Percentiles rank a stretch among this genome's conserved stretches.
These are phyloP conservation scores for Caenorhabditis sp. DNA, from an alignment of 2,888 invertebrate genomes.

Conservation along the genomic window DNA sequence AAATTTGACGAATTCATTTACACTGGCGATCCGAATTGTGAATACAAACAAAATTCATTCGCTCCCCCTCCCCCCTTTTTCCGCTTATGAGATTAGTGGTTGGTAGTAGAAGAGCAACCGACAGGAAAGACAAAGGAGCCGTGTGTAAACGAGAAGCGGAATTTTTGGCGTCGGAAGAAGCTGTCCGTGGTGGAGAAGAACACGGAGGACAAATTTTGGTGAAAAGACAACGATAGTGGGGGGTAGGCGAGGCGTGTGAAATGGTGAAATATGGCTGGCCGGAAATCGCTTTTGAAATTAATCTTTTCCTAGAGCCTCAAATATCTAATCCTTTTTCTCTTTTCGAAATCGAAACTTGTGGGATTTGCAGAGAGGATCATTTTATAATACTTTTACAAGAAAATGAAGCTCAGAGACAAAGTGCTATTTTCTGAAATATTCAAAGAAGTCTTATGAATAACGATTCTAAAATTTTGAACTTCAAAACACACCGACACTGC, in stretches of 20 bases:
- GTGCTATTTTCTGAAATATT: background rate
- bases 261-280: slow-evolving; percentile 34
- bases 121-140: slow-evolving; percentile 34
- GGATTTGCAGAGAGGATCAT: background rate
- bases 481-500: background rate
- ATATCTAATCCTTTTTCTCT: slow-evolving; percentile 29
- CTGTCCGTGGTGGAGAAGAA: slow-evolving; percentile 18
- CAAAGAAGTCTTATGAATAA: background rate
- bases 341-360: slow-evolving; percentile 24
- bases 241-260: slow-evolving; percentile 39
- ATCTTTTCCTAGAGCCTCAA: slow-evolving; percentile 29
- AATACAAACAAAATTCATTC: slow-evolving; percentile 53
- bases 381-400: background rate
- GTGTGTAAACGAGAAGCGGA: slow-evolving; percentile 58
- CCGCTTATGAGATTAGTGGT: slow-evolving; percentile 60
- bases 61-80: slow-evolving; percentile 14
- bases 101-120: slow-evolving; percentile 28
- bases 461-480: background rate
- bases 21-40: slow-evolving; percentile 9
- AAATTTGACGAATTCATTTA: slow-evolving; percentile 17
- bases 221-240: slow-evolving; percentile 11
- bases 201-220: slow-evolving; percentile 30
- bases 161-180: slow-evolving; percentile 47
- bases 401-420: background rate
- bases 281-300: slow-evolving; percentile 58